phyloP scores from a whole-genome alignment of 2,888 invertebrate species.

The Metopia argyrocephala region DNA sequence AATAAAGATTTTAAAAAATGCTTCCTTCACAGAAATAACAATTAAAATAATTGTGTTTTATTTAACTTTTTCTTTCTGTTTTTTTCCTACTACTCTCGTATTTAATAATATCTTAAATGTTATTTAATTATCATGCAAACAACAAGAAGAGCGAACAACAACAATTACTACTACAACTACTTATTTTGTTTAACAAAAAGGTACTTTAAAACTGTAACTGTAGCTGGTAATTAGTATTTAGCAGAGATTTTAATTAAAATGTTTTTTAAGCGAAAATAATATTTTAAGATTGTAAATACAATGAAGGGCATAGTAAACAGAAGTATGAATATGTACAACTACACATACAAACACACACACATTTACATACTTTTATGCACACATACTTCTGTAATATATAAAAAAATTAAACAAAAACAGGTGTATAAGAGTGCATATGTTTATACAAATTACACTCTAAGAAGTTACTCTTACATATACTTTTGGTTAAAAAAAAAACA shows the following conservation, averaged over 20 bases:
- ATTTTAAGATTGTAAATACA: not conserved
- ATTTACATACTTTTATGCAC: not conserved
- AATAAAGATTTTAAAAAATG: too few relatives aligned
- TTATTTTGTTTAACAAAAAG: not conserved
- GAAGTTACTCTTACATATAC: too few relatives aligned
- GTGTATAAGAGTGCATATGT: too few relatives aligned
- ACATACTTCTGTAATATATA: not conserved
- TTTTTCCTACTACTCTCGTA: not conserved
- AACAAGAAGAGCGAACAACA: not conserved
- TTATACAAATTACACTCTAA: too few relatives aligned
- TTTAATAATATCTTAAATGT: not conserved
- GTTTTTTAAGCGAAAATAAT: not conserved
- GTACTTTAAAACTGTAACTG: not conserved
- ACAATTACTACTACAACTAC: too few relatives aligned
- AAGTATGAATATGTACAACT: not conserved
- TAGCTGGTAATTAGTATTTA: slow-evolving; percentile 24
- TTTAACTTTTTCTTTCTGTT: too few relatives aligned
- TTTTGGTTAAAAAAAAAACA: too few relatives aligned
- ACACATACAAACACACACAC: not conserved
- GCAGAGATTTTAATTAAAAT: slow-evolving; percentile 37
- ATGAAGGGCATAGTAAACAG: not conserved
- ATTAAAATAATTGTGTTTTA: too few relatives aligned
- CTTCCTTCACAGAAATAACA: too few relatives aligned
- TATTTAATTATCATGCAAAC: not conserved
- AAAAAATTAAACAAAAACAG: too few relatives aligned